These are phyloP conservation scores for Taphrorychus bicolor DNA, from an alignment of 2,888 invertebrate genomes.

Conservation along the genomic window DNA sequence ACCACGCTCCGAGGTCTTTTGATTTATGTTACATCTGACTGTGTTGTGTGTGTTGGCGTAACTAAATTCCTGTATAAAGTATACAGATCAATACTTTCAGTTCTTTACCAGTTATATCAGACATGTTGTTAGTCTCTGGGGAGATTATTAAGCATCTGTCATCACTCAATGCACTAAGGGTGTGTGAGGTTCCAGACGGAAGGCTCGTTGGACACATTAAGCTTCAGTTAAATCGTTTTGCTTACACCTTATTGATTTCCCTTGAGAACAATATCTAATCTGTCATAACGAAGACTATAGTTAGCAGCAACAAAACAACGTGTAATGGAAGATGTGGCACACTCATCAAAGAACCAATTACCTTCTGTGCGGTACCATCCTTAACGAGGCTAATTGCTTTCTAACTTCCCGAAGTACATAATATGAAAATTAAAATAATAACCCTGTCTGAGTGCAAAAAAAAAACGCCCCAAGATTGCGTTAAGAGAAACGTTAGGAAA, in stretches of 20 bases:
- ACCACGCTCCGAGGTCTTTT: neutral
- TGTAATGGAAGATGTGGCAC: neutral
- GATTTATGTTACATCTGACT: neutral
- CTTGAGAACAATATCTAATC: neutral
- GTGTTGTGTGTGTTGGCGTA: neutral
- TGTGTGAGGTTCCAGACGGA: neutral
- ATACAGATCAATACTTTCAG: neutral
- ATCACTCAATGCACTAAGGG: neutral
- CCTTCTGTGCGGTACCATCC: conserved; percentile 1
- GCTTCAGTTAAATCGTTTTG: conserved; percentile 1
- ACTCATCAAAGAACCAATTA: neutral
- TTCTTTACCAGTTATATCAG: neutral
- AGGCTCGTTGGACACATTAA: neutral
- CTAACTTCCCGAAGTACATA: neutral
- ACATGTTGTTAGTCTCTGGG: neutral
- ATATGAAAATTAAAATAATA: neutral
- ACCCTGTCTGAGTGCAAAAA: neutral
- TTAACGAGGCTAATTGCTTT: conserved; percentile 7
- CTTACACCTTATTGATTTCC: conserved; percentile 8
- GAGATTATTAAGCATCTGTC: neutral
- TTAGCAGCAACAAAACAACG: neutral
- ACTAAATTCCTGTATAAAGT: neutral
- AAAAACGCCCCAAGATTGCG: conserved; percentile 1
- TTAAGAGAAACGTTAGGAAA: conserved; percentile 23
- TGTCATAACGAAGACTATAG: neutral